Base-by-base conservation (phyloP, 1,140 invertebrate genomes). In the Panulirus ornatus region DNA sequence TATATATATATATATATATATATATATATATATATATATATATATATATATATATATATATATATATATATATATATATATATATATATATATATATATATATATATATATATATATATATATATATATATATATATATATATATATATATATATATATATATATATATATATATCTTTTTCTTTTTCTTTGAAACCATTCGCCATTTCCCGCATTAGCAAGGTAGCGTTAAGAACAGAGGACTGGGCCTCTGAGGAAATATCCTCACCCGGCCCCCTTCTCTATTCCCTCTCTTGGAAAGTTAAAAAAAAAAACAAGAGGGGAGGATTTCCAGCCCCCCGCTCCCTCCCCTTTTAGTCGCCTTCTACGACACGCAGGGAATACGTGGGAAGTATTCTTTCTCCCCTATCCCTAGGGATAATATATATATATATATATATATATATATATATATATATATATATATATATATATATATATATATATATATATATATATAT, bases 91-190 rank as follows among this genome's bases (percentile, higher is more conserved):
- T 42, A 75, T 40, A 42, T 75, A 75, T 42, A 75, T 75, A 75
- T 75, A 75, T 75, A 42, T 42, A 75, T 75, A 42, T 75, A 75
- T 75, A 75, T 75, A 75, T 42, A 75, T 75, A 75, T 27, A 75
- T 75, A 75, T 75, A 75, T 75, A 42, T 75, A 75, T 75, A 75
- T 42, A 75, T 75, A 75, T 75, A 42, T 75, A 75, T 75, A 75
- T 75, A 75, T 75, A 75, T 75, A 42, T 75, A 75, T 75, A 42
- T 75, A 75, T 75, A 42, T 75, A 75, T 75, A 75, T 75, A 42
- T 75, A 42, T 75, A 75, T 75, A 75, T 75, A 75, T 75, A 42
- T 75, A 75, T 75, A 75, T 73, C n/a, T n/a, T n/a, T n/a, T n/a
- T n/a, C n/a, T n/a, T n/a, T n/a, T n/a, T n/a, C n/a, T n/a, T n/a